Evolutionary conservation across 2,797 vertebrate genomes (phyloP), one percentile per base, ranked within the genome.

Genomic region (Cossypha heuglini): DNA sequence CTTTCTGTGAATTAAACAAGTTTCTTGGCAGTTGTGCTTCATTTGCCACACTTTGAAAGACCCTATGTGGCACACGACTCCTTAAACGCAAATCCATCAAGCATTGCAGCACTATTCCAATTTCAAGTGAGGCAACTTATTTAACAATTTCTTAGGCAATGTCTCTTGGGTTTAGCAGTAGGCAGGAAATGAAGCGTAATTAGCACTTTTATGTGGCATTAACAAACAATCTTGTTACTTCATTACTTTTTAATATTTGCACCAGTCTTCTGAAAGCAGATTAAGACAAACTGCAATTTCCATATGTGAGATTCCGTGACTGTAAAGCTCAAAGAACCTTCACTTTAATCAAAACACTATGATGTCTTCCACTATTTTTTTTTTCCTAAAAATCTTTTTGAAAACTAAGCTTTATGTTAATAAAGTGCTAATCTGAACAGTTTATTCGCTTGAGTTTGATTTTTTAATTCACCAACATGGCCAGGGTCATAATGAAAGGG

Each of bases 201-300:
- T 97, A 98, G 92, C 73, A 95, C 96, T 97, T 98, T 97, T 94
- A 97, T 97, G 92, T 97, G 92, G 92, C 91, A 97, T 98, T 98
- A 98, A 97, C 97, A 98, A 98, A 98, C 97, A 98, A 96, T 97
- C 97, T 97, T 98, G 95, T 97, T 97, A 97, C 96, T 97, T 97
- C 97, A 98, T 98, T 97, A 97, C 91, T 95, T 97, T 98, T 98
- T 98, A 98, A 98, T 98, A 98, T 97, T 98, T 97, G 73, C 58
- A 92, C 88, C 95, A 96, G 88, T 96, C 84, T 97, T 97, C 95
- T 90, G 89, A 97, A 97, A 97, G 95, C 89, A 97, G 90, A 97
- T 97, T 97, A 98, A 96, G 79, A 97, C 84, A 81, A 96, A 97
- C 86, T 96, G 69, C 81, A 97, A 98, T 98, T 97, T 98, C 82